Evolutionary conservation across 2,797 vertebrate species (phyloP), one percentile per base, ranked within the genome.

Genomic region (Tachyglossus aculeatus): DNA sequence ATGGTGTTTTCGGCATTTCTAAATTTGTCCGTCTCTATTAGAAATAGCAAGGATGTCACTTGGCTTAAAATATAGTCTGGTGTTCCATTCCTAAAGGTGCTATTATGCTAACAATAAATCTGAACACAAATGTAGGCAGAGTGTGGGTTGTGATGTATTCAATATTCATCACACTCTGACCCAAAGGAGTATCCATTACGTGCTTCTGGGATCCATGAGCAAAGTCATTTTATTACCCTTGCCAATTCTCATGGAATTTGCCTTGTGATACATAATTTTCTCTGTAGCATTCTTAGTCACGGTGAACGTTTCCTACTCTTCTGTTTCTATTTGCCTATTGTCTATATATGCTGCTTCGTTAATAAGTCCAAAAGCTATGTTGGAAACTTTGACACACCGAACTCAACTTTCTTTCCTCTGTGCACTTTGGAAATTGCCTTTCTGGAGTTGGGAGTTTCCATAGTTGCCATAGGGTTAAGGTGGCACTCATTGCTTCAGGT

Each of bases 1-100:
- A 62, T 54, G 47, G 39, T 33, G 1, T 75, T 81, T 61, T 82
- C 44, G 78, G 53, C 61, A 59, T 81, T 82, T 76, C 73, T 74
- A 57, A 78, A 66, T 67, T 63, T 56, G 69, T 6, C 76, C 54
- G 31, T 80, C 77, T 78, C 81, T 76, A 57, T 69, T 85, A 72
- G 81, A 88, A 88, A 87, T 56, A 76, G 78, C 78, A 78, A 81
- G 83, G 83, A 78, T 83, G 77, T 83, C 81, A 86, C 78, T 89
- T 83, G 83, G 67, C 63, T 86, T 62, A 71, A 76, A 85, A 75
- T 71, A 80, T 41, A 78, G 71, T 62, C 55, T 59, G 39, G 69
- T 68, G 39, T 72, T 83, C 68, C 58, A 25, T 71, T 85, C 84
- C 86, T 87, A 60, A 85, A 89, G 84, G 77, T 63, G 50, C 68